phyloP scores from a whole-genome alignment of 1,140 invertebrate genomes.

The Subanguina moxae region DNA sequence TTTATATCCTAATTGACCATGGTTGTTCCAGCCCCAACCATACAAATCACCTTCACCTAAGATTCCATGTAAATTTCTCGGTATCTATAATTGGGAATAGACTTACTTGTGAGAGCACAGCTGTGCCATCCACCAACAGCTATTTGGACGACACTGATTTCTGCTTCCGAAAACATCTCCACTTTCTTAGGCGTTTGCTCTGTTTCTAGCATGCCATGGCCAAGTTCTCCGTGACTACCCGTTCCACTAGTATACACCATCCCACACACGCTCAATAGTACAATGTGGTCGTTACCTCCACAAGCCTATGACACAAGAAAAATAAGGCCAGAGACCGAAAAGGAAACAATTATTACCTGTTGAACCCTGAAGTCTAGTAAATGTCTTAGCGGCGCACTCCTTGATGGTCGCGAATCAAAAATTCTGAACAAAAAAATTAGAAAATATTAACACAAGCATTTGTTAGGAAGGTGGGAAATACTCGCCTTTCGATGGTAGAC shows the following conservation, averaged over 20 bases:
- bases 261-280: not conserved
- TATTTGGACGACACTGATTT: not conserved
- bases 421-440: not conserved
- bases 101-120: not conserved
- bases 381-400: not conserved
- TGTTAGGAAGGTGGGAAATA: not conserved
- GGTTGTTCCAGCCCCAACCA: conserved; percentile 26
- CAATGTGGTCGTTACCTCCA: not conserved
- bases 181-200: not conserved
- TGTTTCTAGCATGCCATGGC: not conserved
- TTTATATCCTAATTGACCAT: conserved; percentile 17
- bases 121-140: not conserved
- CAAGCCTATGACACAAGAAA: not conserved
- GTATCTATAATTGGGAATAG: not conserved
- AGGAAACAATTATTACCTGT: no score
- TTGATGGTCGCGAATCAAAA: not conserved
- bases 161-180: not conserved
- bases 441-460: not conserved
- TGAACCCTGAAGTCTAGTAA: no score
- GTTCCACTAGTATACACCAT: not conserved
- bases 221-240: not conserved
- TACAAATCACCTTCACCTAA: conserved; percentile 20
- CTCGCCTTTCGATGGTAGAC: no score
- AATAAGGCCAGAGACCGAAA: not conserved
- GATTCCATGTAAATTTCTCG: not conserved